phyloP scores from a whole-genome alignment of 2,888 invertebrate genomes.

The Volucella inflata region DNA sequence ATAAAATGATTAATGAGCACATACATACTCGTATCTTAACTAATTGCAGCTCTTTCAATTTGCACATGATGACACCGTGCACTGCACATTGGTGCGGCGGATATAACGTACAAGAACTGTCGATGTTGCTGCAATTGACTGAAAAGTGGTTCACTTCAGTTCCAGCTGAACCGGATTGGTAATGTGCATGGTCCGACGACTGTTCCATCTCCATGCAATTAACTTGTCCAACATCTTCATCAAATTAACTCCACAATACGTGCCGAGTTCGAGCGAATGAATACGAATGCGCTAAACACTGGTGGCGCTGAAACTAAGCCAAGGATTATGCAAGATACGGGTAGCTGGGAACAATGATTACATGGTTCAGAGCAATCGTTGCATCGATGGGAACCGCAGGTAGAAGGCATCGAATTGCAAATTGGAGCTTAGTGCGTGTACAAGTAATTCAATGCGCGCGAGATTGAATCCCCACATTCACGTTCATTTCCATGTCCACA shows the following conservation, averaged over 20 bases:
- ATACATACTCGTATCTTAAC: constrained; percentile 48
- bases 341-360: constrained; percentile 49
- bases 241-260: constrained; percentile 62
- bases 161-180: constrained; percentile 39
- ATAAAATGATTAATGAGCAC: constrained; percentile 70
- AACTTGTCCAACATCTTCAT: constrained; percentile 73
- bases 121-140: constrained; percentile 28
- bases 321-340: constrained; percentile 56
- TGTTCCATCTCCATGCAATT: constrained; percentile 52
- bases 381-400: constrained; percentile 14
- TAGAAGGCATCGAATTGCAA: constrained; percentile 49
- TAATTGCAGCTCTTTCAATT: constrained; percentile 57
- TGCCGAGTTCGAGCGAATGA: constrained; percentile 39
- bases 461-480: constrained; percentile 41
- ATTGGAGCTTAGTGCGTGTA: constrained; percentile 64
- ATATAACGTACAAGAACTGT: neutral
- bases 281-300: neutral
- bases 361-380: constrained; percentile 24
- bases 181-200: constrained; percentile 39
- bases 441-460: constrained; percentile 44
- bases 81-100: neutral
- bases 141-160: constrained; percentile 44
- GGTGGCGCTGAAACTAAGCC: constrained; percentile 49
- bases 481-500: no score
- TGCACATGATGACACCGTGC: constrained; percentile 46